These are phyloP conservation scores for Lochmaea crataegi DNA, from an alignment of 2,888 invertebrate genomes.

Conservation along the genomic window DNA sequence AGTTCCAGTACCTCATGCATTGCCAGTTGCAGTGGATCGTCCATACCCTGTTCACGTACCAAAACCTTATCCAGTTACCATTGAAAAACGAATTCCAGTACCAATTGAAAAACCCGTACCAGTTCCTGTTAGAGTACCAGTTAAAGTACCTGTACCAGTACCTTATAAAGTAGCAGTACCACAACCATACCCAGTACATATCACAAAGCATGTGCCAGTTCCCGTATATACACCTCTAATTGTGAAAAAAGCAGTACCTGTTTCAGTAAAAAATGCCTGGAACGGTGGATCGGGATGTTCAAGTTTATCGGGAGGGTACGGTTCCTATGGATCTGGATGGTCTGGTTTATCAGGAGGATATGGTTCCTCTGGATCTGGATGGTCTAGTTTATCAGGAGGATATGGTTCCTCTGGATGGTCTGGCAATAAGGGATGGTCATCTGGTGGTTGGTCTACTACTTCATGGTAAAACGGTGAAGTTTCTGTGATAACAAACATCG, in stretches of 20 bases:
- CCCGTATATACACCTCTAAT: slow-evolving; percentile 66
- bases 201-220: slow-evolving; percentile 66
- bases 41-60: slow-evolving; percentile 66
- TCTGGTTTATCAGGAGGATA: slow-evolving; percentile 21
- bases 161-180: slow-evolving; percentile 60
- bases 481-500: slow-evolving; percentile 41
- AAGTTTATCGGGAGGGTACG: slow-evolving; percentile 27
- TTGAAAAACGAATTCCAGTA: slow-evolving; percentile 68
- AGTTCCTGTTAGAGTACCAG: slow-evolving; percentile 63
- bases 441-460: slow-evolving; percentile 36
- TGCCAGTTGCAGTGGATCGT: slow-evolving; percentile 67
- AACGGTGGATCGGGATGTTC: slow-evolving; percentile 29
- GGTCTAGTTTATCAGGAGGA: slow-evolving; percentile 6
- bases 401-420: slow-evolving; percentile 20
- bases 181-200: slow-evolving; percentile 63
- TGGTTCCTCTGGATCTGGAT: neutral
- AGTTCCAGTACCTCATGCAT: slow-evolving; percentile 63
- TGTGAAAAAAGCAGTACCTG: slow-evolving; percentile 53
- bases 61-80: slow-evolving; percentile 66
- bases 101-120: slow-evolving; percentile 70
- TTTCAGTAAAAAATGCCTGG: slow-evolving; percentile 37
- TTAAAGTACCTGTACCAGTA: slow-evolving; percentile 61
- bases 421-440: slow-evolving; percentile 21
- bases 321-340: slow-evolving; percentile 1
- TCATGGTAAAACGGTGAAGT: slow-evolving; percentile 11